Evolutionary conservation across 2,888 invertebrate species (phyloP), one percentile per base, ranked within the genome.

Genomic region (Drosophila lacicola): DNA sequence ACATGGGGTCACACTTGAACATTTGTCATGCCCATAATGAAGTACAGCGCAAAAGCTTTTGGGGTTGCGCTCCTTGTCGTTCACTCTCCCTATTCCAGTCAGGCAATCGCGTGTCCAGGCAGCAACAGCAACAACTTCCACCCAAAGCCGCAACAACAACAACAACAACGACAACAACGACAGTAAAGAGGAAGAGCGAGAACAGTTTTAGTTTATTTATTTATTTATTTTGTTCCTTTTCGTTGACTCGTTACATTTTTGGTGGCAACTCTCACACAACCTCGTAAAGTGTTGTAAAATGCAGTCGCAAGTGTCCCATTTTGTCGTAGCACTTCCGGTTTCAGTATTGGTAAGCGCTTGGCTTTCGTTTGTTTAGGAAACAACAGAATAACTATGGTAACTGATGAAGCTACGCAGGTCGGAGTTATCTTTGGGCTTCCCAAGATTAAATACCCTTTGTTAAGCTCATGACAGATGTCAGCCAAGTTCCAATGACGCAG

Each of bases 1-100:
- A 70, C 14, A 63, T n/a, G 25, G 54, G 61, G 62, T 68, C 72
- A 76, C 60, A 76, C 61, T 71, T 67, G 72, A 50, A 73, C 73
- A 76, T 77, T 76, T 76, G 77, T 76, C 77, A 77, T 85, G 72
- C 67, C 58, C 82, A 85, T 82, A 80, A 82, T 82, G 80, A 78
- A 82, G 86, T 82, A 80, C 60, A 72, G 64, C 51, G 49, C 46
- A 63, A 65, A 70, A 68, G 65, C 50, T 63, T 63, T 60, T 64
- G 54, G 75, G 75, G 76, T 81, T 83, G 84, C 66, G 70, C 75
- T 71, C 14, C 66, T 19, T 41, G 39, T 45, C 21, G 37, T 42
- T 34, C 37, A 34, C 21, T 29, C 60, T 54, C 55, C 14, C 62
- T 34, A 14, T 65, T 58, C 45, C 67, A 60, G 56, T 68, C 80